Conservation (phyloP, 2,888 invertebrate genomes). For the Tenthredo livida region DNA sequence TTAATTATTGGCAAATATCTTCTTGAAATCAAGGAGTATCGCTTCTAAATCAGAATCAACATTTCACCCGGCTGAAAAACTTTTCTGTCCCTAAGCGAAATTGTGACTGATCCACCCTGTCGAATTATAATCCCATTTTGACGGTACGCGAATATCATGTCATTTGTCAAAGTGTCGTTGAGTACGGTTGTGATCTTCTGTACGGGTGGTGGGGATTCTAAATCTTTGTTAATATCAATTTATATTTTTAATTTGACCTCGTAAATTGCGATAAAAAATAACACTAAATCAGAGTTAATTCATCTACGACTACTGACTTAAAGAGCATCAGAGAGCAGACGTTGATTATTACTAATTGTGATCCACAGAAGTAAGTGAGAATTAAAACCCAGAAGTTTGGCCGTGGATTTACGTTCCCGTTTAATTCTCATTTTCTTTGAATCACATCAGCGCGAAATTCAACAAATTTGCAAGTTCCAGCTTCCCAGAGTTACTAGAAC, state of each 20-base stretch:
- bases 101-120: slow-evolving; percentile 16
- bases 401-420: neutral
- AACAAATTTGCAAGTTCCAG: neutral
- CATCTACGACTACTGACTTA: neutral
- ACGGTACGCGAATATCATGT: neutral
- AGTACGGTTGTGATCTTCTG: slow-evolving; percentile 6
- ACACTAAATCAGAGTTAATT: slow-evolving; percentile 36
- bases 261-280: slow-evolving; percentile 4
- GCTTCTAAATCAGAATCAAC: neutral
- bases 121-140: slow-evolving; percentile 21
- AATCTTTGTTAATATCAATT: slow-evolving; percentile 38
- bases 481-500: neutral
- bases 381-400: neutral
- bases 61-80: neutral
- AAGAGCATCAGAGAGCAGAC: slow-evolving; percentile 4
- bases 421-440: neutral
- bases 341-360: slow-evolving; percentile 23
- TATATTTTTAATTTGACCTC: slow-evolving; percentile 6
- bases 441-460: neutral
- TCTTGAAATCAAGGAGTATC: neutral
- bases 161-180: neutral
- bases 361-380: neutral
- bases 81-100: neutral
- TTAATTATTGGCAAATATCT: neutral
- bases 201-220: neutral